Base-by-base conservation (phyloP, 2,797 vertebrate genomes). In the Notamacropus eugenii region DNA sequence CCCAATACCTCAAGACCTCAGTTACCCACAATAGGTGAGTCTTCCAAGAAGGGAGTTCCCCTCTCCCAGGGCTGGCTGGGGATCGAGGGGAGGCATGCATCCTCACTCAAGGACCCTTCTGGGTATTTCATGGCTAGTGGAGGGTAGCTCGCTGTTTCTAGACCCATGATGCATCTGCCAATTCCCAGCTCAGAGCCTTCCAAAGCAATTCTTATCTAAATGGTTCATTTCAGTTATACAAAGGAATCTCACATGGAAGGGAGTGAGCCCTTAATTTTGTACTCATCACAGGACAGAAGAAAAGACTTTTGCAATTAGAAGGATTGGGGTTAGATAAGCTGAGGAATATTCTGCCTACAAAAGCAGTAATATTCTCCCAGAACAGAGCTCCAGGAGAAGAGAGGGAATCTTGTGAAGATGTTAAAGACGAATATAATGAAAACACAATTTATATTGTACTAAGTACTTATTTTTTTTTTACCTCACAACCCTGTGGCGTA, bases 1-100 rank as follows among this genome's bases (percentile, higher is more conserved):
- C 0, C 95, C 2, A 94, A 74, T 46, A 90, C 14, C 31, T 2
- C 91, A 1, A 93, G 27, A 2, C 1, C 56, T 34, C 96, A n/a
- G 95, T 58, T 93, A 0, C 57, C 29, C 95, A 96, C 97, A 0
- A 9, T 0, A n/a, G 97, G 98, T 98, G 94, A 97, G 98, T 96
- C 50, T 58, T 28, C 4, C 56, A 12, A 40, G 90, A 29, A 19
- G 0, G 0, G 0, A 74, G 3, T 1, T n/a, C n/a, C 0, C 8
- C 67, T 87, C 34, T 91, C 91, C 22, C 22, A 0, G 90, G 62
- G 74, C 40, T 87, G 74, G 40, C 24, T 40, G 40, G 22, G 40
- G 8, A 4, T 24, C n/a, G 19, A 34, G 74, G 19, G 40, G 40
- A 11, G 40, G 19, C 28, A 67, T 16, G 12, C 12, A 34, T 24